These are phyloP conservation scores for Melanerpes aurifrons DNA, from an alignment of 2,113 vertebrate genomes.

Conservation along the genomic window DNA sequence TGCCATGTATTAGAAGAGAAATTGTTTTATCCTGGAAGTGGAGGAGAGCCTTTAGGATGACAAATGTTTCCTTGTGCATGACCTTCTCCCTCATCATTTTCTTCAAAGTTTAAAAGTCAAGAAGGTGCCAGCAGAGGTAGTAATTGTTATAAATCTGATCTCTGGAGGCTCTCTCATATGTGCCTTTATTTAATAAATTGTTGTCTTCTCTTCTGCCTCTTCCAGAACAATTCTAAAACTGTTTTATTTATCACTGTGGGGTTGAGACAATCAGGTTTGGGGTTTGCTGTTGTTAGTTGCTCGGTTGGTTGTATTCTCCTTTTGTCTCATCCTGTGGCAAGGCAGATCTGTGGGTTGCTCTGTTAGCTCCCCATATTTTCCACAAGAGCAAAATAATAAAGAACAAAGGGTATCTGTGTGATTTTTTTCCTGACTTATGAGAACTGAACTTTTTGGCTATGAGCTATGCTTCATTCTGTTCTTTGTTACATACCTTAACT, in stretches of 20 bases:
- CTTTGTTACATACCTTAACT: neutral
- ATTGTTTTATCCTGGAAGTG: slow-evolving; percentile 1
- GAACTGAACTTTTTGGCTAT: neutral
- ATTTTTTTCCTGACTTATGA: neutral
- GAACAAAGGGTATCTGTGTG: neutral
- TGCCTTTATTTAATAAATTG: neutral
- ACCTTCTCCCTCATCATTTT: slow-evolving; percentile 42
- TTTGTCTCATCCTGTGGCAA: neutral
- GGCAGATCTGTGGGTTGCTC: neutral
- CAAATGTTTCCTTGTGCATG: neutral
- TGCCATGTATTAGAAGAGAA: slow-evolving; percentile 5
- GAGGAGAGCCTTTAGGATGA: neutral
- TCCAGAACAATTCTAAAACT: slow-evolving; percentile 11
- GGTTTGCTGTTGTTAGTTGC: neutral
- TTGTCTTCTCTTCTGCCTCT: neutral
- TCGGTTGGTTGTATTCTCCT: neutral
- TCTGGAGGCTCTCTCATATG: neutral
- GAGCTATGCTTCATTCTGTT: neutral
- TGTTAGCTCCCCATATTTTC: neutral
- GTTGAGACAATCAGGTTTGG: neutral
- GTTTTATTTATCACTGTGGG: neutral
- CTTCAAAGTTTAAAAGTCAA: slow-evolving; percentile 18
- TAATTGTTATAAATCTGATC: slow-evolving; percentile 43
- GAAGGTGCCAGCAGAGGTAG: neutral
- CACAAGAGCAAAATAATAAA: neutral